Evolutionary conservation across 2,888 invertebrate genomes (phyloP).

Genomic region (Leucozona laternaria): DNA sequence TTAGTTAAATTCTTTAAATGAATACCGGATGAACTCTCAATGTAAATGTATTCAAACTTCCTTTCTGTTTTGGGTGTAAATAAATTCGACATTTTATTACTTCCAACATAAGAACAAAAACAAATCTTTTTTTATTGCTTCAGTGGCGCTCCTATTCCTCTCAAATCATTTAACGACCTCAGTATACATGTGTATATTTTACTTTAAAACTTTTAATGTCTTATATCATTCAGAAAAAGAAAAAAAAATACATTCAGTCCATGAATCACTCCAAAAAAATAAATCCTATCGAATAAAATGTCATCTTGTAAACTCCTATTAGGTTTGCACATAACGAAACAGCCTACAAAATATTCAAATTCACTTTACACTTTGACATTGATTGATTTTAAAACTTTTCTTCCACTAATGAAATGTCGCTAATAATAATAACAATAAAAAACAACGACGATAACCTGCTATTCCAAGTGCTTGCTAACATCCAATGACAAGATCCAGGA

Average conservation of each 20-base stretch:
- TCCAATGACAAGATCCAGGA: slow-evolving; percentile 17
- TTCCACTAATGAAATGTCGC: slow-evolving; percentile 31
- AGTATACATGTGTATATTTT: too few relatives aligned
- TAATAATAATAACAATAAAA: slow-evolving; percentile 22
- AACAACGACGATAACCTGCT: not conserved
- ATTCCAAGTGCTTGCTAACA: not conserved
- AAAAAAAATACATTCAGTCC: not conserved
- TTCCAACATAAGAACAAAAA: not conserved
- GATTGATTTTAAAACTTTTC: slow-evolving; percentile 21
- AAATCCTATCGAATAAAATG: not conserved
- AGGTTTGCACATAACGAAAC: not conserved
- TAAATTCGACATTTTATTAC: not conserved
- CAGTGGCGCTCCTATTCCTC: slow-evolving; percentile 12
- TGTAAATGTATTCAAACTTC: not conserved
- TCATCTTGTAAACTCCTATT: not conserved
- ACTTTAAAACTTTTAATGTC: not conserved
- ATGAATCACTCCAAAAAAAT: not conserved
- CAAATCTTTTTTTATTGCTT: not conserved
- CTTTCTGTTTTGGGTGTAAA: not conserved
- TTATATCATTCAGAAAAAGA: not conserved
- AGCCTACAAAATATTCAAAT: slow-evolving; percentile 9
- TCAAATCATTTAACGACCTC: not conserved
- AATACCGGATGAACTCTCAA: not conserved
- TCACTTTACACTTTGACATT: not conserved
- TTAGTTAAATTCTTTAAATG: too few relatives aligned